Base-by-base conservation (phyloP, 2,797 vertebrate genomes). In the Dallia pectoralis region DNA sequence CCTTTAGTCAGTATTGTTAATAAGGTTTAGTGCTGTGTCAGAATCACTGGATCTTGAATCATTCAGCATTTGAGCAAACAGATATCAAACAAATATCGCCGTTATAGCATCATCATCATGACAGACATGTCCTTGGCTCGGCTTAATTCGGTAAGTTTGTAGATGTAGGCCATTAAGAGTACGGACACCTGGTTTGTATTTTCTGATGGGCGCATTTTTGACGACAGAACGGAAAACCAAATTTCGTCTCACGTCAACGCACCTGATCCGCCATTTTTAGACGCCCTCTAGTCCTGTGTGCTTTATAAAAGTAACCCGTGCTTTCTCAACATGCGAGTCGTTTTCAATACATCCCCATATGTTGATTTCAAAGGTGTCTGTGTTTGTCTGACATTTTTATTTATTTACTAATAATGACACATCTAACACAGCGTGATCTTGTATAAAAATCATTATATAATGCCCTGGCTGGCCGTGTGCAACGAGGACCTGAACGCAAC, bases 241-340 rank as follows among this genome's bases (percentile, higher is more conserved):
- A 67, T 80, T 70, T 76, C 67, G 4, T n/a, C 59, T 30, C 69
- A 65, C 75, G 77, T 64, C 75, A 87, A 85, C 86, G 83, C 89
- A 91, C 88, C 87, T 89, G 85, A 85, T 86, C 82, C 86, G 86
- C 88, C 88, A 92, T 89, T 72, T 90, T 90, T 66, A 74, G 71
- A 68, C 77, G 69, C 67, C 75, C 48, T 74, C 48, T 47, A 40
- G 56, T 66, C 51, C 47, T 48, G 63, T 49, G 67, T 65, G 72
- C 61, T 30, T 32, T 67, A 40, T 19, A 74, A 40, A 51, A 70
- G 48, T 33, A 18, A 29, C 51, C 30, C 49, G 68, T 56, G 32
- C n/a, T 36, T 32, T 27, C 29, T 69, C 19, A 65, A 0, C 33
- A 65, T 73, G 67, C 71, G 32, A 36, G 70, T 30, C 40, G 5